Conservation (phyloP, 2,113 vertebrate species). For the Merops nubicus region DNA sequence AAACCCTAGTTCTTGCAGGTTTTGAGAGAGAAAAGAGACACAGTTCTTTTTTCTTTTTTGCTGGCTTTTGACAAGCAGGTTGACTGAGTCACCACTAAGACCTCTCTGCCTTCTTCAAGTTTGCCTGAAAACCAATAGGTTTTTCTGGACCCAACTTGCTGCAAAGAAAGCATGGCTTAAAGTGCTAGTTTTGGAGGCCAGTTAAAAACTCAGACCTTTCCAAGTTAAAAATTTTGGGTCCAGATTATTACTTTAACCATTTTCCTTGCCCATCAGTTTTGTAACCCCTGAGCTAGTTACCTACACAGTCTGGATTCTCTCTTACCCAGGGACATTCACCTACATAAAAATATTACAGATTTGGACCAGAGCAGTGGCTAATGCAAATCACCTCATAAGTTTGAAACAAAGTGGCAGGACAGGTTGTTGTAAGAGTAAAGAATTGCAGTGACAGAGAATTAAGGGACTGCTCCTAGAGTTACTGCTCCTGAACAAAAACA, state of each 20-base stretch:
- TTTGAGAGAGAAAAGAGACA: not conserved
- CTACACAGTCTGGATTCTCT: not conserved
- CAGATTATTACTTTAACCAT: not conserved
- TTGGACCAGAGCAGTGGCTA: not conserved
- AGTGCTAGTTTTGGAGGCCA: not conserved
- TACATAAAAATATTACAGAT: not conserved
- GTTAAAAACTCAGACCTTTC: not conserved
- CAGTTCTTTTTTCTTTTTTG: not conserved
- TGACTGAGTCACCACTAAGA: not conserved
- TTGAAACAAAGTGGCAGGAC: not conserved
- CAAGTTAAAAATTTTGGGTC: not conserved
- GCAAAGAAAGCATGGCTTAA: not conserved
- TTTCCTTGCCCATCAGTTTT: not conserved
- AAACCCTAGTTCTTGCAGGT: not conserved
- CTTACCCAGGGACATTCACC: not conserved
- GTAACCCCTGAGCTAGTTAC: not conserved
- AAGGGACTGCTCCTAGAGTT: not conserved
- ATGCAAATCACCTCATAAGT: not conserved
- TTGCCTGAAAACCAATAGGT: not conserved
- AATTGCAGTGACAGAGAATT: not conserved
- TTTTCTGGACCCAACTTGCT: not conserved
- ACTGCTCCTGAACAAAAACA: not conserved
- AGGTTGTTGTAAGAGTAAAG: not conserved
- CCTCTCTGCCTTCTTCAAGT: not conserved
- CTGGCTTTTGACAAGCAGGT: not conserved